Base-by-base conservation (phyloP, 2,113 vertebrate genomes). In the Promerops cafer region DNA sequence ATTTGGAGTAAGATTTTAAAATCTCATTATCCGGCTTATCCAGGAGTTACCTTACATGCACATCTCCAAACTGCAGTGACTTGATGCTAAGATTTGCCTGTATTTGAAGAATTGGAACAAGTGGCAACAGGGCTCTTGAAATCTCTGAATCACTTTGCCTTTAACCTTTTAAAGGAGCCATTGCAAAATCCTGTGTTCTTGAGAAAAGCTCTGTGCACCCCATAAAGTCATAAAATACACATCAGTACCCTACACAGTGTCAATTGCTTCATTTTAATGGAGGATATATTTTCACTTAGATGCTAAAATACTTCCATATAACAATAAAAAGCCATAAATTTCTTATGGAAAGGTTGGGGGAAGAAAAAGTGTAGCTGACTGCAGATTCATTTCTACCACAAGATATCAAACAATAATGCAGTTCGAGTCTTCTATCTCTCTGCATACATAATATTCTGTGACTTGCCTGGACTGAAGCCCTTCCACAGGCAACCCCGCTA, bases 181-280 rank as follows among this genome's bases (percentile, higher is more conserved):
- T 35, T 64, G 40, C 78, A 92, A 97, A 96, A 90, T 20, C 40
- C 71, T 39, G 78, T 40, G 56, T 61, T 52, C 28, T 49, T 49
- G 33, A 94, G 83, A 64, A 80, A 95, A 94, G 60, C 69, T 57
- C 77, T 88, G 59, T 52, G 69, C 42, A 96, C 78, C 61, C 65
- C 60, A 37, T 77, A 52, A 97, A 65, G 50, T 61, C 33, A 2
- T 75, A 82, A 95, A 95, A 91, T 17, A 70, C 37, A 83, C 63
- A 95, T 71, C 80, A 90, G 44, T 87, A 87, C 15, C 45, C 44
- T 28, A 49, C 0, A 0, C 49, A 75, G 33, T 52, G 61, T 44
- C 69, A 93, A 89, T 72, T 71, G 65, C 77, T 85, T 93, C 77
- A 81, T 88, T 93, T 91, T 94, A 94, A 92, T 88, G 75, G 65